These are phyloP conservation scores for Myiozetetes cayanensis DNA, from an alignment of 2,113 vertebrate species.

Conservation along the genomic window DNA sequence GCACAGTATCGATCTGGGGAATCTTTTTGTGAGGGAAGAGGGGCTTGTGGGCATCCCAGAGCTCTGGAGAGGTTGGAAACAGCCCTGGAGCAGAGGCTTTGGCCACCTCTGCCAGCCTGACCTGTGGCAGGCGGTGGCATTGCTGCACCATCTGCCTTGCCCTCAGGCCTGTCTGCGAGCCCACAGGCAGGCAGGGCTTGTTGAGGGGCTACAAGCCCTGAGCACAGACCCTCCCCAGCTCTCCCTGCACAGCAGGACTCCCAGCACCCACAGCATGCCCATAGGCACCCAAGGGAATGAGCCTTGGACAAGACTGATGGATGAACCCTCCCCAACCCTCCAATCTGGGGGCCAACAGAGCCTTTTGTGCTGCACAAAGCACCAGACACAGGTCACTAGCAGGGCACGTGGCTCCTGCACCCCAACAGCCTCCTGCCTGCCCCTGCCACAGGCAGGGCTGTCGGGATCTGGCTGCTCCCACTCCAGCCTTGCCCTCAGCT, in stretches of 20 bases:
- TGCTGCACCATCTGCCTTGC: not conserved
- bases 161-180: not conserved
- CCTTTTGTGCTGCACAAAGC: not conserved
- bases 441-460: not conserved
- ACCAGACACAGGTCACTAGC: not conserved
- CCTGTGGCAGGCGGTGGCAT: not conserved
- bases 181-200: not conserved
- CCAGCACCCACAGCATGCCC: not conserved
- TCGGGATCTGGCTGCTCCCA: not conserved
- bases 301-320: not conserved
- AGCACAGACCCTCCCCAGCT: not conserved
- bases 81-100: not conserved
- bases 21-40: slow-evolving; percentile 8
- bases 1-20: not conserved
- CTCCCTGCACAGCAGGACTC: not conserved
- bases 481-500: not conserved
- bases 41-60: not conserved
- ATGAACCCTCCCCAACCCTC: not conserved
- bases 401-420: rapidly evolving
- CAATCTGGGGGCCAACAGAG: not conserved
- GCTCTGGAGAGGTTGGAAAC: not conserved
- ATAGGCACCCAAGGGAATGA: rapidly evolving
- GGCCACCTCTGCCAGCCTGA: not conserved
- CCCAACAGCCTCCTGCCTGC: not conserved
- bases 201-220: not conserved